These are phyloP conservation scores for Phoxinus dragarum DNA, from an alignment of 2,797 vertebrate genomes.

Conservation along the genomic window DNA sequence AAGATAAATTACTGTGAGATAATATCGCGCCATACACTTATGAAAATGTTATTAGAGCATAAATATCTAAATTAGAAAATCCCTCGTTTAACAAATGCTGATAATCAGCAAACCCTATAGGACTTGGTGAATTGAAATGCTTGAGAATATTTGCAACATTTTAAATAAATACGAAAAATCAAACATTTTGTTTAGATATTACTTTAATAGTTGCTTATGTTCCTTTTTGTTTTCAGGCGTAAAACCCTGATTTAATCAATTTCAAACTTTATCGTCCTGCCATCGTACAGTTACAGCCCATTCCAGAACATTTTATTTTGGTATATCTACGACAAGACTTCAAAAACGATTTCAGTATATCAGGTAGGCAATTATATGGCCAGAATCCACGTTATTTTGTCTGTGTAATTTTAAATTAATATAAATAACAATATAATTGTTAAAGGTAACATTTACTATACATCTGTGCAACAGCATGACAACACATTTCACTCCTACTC, in stretches of 20 bases:
- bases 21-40: too few species aligned
- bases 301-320: conserved; percentile 31
- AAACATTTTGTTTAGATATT: conserved; percentile 24
- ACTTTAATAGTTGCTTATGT: conserved; percentile 47
- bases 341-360: conserved; percentile 44
- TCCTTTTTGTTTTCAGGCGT: conserved; percentile 19
- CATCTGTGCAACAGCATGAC: conserved; percentile 87
- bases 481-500: conserved; percentile 76
- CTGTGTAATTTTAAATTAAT: conserved; percentile 78
- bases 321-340: conserved; percentile 23
- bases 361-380: conserved; percentile 52
- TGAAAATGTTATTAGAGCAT: background rate
- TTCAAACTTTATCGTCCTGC: conserved; percentile 24
- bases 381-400: conserved; percentile 53
- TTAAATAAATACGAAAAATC: conserved; percentile 34
- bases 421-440: conserved; percentile 80
- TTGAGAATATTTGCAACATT: conserved; percentile 5
- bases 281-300: conserved; percentile 42
- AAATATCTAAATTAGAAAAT: background rate
- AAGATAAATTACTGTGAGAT: background rate
- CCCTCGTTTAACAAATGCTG: background rate
- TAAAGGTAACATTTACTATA: conserved; percentile 77
- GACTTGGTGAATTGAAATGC: background rate
- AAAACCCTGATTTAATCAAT: conserved; percentile 23
- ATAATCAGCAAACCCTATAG: background rate